Evolutionary conservation across 2,888 invertebrate species (phyloP), one percentile per base, ranked within the genome.

Genomic region (Pinctada fucata): DNA sequence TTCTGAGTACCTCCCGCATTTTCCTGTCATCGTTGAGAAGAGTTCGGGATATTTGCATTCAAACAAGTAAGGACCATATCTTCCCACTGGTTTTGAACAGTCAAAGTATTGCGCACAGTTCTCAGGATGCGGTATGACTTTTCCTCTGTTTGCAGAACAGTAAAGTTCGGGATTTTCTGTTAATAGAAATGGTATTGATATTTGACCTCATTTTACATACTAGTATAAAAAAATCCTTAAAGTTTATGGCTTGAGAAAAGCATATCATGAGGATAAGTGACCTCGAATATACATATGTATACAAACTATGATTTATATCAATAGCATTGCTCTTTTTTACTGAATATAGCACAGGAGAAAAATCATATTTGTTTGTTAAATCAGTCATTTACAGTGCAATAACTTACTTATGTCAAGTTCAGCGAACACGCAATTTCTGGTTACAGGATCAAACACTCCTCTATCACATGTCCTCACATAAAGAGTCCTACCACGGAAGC

Each of bases 1-100:
- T 31, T 78, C 71, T 2, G 76, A 77, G 63, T 83, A 86, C 5
- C 83, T 80, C 31, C 79, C 78, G 77, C 89, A 89, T 16, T 80
- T 50, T n/a, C 74, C 72, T 0, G 82, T 76, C 10, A 45, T 70
- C 1, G 73, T 51, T 52, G 87, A 83, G 70, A 85, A 88, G 49
- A 89, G 79, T 4, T 84, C 75, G 1, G 88, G 88, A 74, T 89
- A 88, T 45, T 83, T 82, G 68, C 89, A 89, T 81, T 89, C 89
- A 31, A 82, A 78, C 45, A 77, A 10, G 65, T 72, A 81, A 3
- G 48, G 68, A 16, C 81, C 86, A 68, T 76, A 83, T 2, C 63
- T 71, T 47, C 82, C 82, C 63, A 67, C 70, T 10, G 80, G 82
- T 45, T 67, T 75, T 10, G 75, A 72, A 68, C 89, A 89, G 80